A percentile compares a stretch with the other conserved stretches of the same genome.
Evolutionary conservation across 2,888 invertebrate species (phyloP).

Genomic region (Charanyca ferruginea): DNA sequence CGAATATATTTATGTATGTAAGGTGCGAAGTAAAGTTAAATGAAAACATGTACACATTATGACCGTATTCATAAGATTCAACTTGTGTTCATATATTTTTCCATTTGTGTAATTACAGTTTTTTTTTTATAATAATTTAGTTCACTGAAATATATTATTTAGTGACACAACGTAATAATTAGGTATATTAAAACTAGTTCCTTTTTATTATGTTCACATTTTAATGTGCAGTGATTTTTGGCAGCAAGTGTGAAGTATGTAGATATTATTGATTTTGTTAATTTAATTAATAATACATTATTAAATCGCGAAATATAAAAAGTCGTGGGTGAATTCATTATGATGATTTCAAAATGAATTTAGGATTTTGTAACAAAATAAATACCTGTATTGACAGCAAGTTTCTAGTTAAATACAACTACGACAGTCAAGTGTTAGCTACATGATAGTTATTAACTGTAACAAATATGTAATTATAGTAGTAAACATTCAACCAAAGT

Average conservation of each 20-base stretch:
- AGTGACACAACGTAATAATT: constrained; percentile 57
- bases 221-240: constrained; percentile 63
- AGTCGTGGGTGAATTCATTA: constrained; percentile 47
- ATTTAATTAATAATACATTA: constrained; percentile 45
- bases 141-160: constrained; percentile 46
- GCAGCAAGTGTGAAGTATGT: constrained; percentile 59
- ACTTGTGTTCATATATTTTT: constrained; percentile 63
- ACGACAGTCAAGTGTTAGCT: constrained; percentile 79
- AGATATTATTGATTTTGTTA: constrained; percentile 54
- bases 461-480: constrained; percentile 64
- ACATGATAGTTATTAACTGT: constrained; percentile 72
- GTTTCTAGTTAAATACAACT: constrained; percentile 72
- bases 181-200: constrained; percentile 61
- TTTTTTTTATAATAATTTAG: constrained; percentile 44
- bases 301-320: constrained; percentile 45
- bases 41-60: constrained; percentile 47
- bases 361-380: constrained; percentile 55
- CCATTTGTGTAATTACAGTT: constrained; percentile 50
- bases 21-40: constrained; percentile 40
- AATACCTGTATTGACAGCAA: constrained; percentile 56
- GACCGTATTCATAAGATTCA: constrained; percentile 53
- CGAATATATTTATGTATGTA: constrained; percentile 60
- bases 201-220: constrained; percentile 61
- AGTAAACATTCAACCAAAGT: constrained; percentile 80
- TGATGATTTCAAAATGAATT: constrained; percentile 42